Evolutionary conservation across 2,797 vertebrate genomes (phyloP).

Genomic region (Trematomus bernacchii): DNA sequence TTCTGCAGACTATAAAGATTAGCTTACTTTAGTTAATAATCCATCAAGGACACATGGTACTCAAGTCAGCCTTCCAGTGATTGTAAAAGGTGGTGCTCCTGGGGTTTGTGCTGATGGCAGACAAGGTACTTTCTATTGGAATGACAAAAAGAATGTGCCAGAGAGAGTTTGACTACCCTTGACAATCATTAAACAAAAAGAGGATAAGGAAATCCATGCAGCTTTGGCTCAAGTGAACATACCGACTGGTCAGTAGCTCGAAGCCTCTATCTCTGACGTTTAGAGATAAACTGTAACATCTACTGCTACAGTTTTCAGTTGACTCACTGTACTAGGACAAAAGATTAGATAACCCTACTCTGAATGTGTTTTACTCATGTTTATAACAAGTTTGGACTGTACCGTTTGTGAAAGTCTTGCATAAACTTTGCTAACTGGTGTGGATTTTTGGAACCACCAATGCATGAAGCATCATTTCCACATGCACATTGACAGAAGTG

Average conservation of each 20-base stretch:
- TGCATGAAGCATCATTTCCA: neutral
- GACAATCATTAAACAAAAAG: slow-evolving; percentile 71
- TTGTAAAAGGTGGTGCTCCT: slow-evolving; percentile 47
- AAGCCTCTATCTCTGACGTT: neutral
- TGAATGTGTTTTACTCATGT: slow-evolving; percentile 7
- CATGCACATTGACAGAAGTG: neutral
- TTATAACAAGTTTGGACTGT: neutral
- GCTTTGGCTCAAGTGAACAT: neutral
- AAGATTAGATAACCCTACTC: slow-evolving; percentile 8
- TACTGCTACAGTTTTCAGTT: slow-evolving; percentile 1
- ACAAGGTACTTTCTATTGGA: neutral
- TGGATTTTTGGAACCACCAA: neutral
- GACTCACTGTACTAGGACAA: neutral
- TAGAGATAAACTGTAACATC: neutral
- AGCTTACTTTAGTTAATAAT: slow-evolving; percentile 83
- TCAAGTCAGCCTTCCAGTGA: slow-evolving; percentile 38
- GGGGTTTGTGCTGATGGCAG: neutral
- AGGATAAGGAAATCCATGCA: slow-evolving; percentile 36
- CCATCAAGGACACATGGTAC: slow-evolving; percentile 69
- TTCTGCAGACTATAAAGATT: slow-evolving; percentile 67
- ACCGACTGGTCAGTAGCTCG: neutral
- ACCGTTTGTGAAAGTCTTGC: neutral
- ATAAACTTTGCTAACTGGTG: slow-evolving; percentile 24
- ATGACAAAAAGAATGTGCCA: slow-evolving; percentile 14
- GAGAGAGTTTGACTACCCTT: slow-evolving; percentile 22